Evolutionary conservation across 2,888 invertebrate species (phyloP).

Genomic region (Zygogramma bicolorata): DNA sequence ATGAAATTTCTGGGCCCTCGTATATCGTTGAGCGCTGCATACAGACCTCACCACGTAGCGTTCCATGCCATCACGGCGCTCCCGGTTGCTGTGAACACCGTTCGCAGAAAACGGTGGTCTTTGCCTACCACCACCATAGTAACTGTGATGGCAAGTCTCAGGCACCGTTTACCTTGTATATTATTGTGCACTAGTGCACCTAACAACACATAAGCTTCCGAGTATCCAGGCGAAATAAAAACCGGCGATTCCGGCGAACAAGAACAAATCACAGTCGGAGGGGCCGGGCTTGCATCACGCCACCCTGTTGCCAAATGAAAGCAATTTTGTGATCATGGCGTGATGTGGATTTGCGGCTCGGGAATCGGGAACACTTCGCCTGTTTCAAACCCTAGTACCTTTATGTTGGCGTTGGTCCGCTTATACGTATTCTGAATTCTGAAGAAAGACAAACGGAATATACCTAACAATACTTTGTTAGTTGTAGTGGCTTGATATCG

Average conservation of each 20-base stretch:
- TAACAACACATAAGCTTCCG: not conserved
- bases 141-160: too few relatives aligned
- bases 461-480: too few relatives aligned
- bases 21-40: not conserved
- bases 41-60: not conserved
- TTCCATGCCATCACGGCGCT: not conserved
- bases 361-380: too few relatives aligned
- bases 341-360: too few relatives aligned
- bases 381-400: too few relatives aligned
- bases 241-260: too few relatives aligned
- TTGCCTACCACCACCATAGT: not conserved
- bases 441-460: too few relatives aligned
- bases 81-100: not conserved
- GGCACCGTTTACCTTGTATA: not conserved
- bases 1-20: too few relatives aligned
- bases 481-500: too few relatives aligned
- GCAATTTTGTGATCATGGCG: not conserved
- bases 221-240: not conserved
- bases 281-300: conserved; percentile 9
- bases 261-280: not conserved
- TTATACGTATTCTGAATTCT: too few relatives aligned
- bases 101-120: too few relatives aligned
- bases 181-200: not conserved
- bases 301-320: conserved; percentile 15
- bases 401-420: too few relatives aligned